A percentile compares a stretch with the other conserved stretches of the same genome.
These are phyloP conservation scores for Lepeophtheirus salmonis DNA, from an alignment of 1,140 invertebrate species.

Conservation along the genomic window DNA sequence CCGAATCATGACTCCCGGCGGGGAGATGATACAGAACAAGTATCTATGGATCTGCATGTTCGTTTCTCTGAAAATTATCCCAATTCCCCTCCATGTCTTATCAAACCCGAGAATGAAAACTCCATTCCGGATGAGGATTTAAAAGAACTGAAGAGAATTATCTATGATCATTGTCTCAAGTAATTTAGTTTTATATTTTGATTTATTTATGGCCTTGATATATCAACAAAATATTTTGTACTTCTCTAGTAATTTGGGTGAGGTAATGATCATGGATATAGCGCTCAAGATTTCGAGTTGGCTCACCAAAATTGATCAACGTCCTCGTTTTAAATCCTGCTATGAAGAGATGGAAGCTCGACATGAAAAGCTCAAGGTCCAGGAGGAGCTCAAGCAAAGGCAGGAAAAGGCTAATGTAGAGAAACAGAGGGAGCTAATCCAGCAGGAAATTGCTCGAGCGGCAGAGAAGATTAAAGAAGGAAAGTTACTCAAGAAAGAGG, in stretches of 20 bases:
- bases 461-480: slow-evolving; percentile 4
- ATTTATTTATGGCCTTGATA: neutral
- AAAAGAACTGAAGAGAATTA: slow-evolving; percentile 18
- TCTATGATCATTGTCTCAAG: slow-evolving; percentile 17
- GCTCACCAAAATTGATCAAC: slow-evolving; percentile 5
- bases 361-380: slow-evolving; percentile 21
- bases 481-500: neutral
- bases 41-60: neutral
- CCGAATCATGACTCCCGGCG: slow-evolving; percentile 19
- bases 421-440: slow-evolving; percentile 6
- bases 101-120: slow-evolving; percentile 11
- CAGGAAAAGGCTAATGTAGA: slow-evolving; percentile 18
- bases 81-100: neutral
- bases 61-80: neutral
- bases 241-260: slow-evolving; percentile 18
- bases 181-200: neutral
- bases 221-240: neutral
- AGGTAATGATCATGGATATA: slow-evolving; percentile 22
- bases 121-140: slow-evolving; percentile 21
- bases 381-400: slow-evolving; percentile 21
- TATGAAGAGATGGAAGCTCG: slow-evolving; percentile 21
- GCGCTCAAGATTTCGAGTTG: slow-evolving; percentile 19
- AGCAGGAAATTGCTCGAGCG: neutral
- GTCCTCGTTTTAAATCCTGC: slow-evolving; percentile 18
- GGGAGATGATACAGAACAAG: slow-evolving; percentile 16